phyloP scores from a whole-genome alignment of 2,888 invertebrate genomes.

The Cantharis nigra region DNA sequence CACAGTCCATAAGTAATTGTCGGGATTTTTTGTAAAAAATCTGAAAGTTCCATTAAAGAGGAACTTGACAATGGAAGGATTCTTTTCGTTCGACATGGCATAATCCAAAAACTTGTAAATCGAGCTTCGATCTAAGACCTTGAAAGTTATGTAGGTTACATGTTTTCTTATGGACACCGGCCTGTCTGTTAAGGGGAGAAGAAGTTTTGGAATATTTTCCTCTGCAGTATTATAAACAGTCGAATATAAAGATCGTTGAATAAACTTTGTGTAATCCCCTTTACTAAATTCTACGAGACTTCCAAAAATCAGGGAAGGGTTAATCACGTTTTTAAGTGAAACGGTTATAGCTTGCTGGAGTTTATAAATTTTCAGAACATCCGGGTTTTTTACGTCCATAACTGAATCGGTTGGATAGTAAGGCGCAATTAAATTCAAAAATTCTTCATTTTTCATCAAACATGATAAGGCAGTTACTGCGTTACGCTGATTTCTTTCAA shows the following conservation, averaged over 20 bases:
- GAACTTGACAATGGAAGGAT: constrained; percentile 16
- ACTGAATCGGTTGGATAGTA: constrained; percentile 9
- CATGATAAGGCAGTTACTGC: constrained; percentile 2
- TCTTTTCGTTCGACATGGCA: constrained; percentile 11
- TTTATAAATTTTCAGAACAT: constrained; percentile 4
- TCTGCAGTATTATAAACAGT: constrained; percentile 11
- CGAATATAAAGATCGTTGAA: constrained; percentile 18
- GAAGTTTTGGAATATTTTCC: background rate
- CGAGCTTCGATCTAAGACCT: background rate
- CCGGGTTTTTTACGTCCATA: constrained; percentile 3
- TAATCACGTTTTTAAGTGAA: constrained; percentile 13
- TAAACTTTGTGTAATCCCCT: constrained; percentile 20
- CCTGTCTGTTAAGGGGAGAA: constrained; percentile 3
- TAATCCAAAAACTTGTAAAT: constrained; percentile 8
- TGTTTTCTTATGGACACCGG: constrained; percentile 27
- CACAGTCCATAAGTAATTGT: constrained; percentile 7
- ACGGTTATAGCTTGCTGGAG: constrained; percentile 12
- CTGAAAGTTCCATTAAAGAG: constrained; percentile 10
- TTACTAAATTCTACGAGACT: constrained; percentile 16
- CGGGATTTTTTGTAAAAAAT: constrained; percentile 12
- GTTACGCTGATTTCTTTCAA: background rate
- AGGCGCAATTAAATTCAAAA: constrained; percentile 5
- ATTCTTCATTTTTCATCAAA: constrained; percentile 1
- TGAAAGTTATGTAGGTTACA: constrained; percentile 11
- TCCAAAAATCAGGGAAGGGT: constrained; percentile 2